Evolutionary conservation across 1,140 invertebrate species (phyloP).

Genomic region (Luehdorfia chinensis): DNA sequence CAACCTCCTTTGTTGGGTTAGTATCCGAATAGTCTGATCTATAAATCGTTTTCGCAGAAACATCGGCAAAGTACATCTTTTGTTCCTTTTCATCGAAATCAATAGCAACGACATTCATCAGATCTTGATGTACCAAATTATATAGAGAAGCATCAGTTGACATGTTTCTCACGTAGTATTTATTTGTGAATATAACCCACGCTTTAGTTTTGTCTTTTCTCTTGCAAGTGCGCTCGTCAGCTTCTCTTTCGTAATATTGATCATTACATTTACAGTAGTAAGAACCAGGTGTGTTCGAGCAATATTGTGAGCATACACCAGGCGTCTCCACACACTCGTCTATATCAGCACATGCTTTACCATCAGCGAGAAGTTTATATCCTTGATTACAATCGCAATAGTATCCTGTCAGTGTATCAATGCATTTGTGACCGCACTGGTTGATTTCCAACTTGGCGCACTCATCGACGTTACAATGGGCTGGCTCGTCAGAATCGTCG

Average conservation of each 20-base stretch:
- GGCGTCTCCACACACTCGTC: conserved; percentile 95
- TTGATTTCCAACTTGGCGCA: conserved; percentile 93
- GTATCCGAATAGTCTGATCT: conserved; percentile 79
- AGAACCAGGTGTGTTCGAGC: conserved; percentile 96
- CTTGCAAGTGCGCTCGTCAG: conserved; percentile 94
- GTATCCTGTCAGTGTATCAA: conserved; percentile 94
- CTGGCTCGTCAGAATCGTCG: conserved; percentile 96
- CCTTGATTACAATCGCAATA: conserved; percentile 97
- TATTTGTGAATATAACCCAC: conserved; percentile 98
- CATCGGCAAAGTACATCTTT: conserved; percentile 96
- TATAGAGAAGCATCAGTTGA: conserved; percentile 92
- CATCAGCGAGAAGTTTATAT: conserved; percentile 90
- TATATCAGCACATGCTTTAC: conserved; percentile 94
- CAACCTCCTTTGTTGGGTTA: conserved; percentile 83
- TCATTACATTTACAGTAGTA: conserved; percentile 98
- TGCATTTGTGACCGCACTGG: conserved; percentile 96
- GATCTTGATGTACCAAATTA: conserved; percentile 94
- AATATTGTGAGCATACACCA: conserved; percentile 95
- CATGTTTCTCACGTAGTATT: conserved; percentile 98
- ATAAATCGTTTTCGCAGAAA: conserved; percentile 95
- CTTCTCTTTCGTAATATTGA: conserved; percentile 91
- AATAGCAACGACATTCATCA: conserved; percentile 97
- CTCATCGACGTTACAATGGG: conserved; percentile 97
- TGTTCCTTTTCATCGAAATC: conserved; percentile 93
- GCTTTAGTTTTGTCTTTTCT: conserved; percentile 89